Conservation (phyloP, 2,797 vertebrate genomes). For the Smutsia gigantea region DNA sequence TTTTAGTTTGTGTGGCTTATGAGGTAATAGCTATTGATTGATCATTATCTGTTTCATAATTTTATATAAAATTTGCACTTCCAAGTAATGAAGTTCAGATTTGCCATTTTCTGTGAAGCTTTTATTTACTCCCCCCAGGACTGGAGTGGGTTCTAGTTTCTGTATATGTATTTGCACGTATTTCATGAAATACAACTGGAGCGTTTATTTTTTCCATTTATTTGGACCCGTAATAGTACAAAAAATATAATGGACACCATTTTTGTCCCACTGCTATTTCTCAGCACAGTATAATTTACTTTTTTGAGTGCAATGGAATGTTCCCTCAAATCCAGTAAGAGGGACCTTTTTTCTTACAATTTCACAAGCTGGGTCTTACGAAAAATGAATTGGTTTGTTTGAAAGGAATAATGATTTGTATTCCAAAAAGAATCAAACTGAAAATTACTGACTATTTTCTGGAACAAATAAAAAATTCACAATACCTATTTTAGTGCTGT, state of each 20-base stretch:
- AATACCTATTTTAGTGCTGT: not conserved
- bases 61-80: not conserved
- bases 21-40: not conserved
- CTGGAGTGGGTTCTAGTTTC: not conserved
- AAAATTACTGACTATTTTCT: not conserved
- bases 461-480: not conserved
- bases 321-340: not conserved
- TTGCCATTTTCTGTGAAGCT: not conserved
- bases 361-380: not conserved
- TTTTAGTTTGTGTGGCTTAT: not conserved
- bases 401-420: not conserved
- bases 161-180: too few relatives aligned
- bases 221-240: not conserved
- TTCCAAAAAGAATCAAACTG: not conserved
- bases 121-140: not conserved
- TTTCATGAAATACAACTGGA: not conserved
- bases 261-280: not conserved
- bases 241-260: not conserved
- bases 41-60: not conserved
- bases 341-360: not conserved
- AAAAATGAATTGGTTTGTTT: not conserved
- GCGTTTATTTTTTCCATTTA: not conserved
- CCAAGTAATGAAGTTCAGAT: not conserved
- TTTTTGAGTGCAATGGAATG: not conserved
- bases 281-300: not conserved